Evolutionary conservation across 1,140 invertebrate species (phyloP).

Genomic region (Grapholita molesta): DNA sequence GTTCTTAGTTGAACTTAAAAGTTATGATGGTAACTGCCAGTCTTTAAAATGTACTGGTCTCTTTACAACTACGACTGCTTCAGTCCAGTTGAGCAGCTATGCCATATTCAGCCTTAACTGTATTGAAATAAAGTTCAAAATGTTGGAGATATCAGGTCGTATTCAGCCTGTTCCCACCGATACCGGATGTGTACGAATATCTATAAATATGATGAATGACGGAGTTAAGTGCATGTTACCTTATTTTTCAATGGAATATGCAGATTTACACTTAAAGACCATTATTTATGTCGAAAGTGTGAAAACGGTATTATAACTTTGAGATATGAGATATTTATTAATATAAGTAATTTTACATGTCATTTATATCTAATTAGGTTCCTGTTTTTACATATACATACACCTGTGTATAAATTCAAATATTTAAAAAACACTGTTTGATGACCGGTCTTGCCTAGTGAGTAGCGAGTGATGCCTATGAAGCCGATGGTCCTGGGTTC

Average conservation of each 20-base stretch:
- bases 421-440: too few relatives aligned
- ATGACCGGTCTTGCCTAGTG: too few relatives aligned
- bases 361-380: too few relatives aligned
- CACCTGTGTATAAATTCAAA: too few relatives aligned
- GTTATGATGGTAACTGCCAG: background rate
- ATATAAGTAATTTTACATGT: too few relatives aligned
- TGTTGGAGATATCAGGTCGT: background rate
- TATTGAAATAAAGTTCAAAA: background rate
- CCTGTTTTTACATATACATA: too few relatives aligned
- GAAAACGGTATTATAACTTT: too few relatives aligned
- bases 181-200: background rate
- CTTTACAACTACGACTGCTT: background rate
- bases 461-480: too few relatives aligned
- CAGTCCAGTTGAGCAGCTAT: background rate
- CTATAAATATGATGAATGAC: background rate
- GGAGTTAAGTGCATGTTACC: background rate
- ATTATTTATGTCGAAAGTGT: background rate
- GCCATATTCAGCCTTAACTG: background rate
- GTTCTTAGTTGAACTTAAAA: too few relatives aligned
- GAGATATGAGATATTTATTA: too few relatives aligned
- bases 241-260: slow-evolving; percentile 1
- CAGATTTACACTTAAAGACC: background rate
- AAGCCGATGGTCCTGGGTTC: too few relatives aligned
- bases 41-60: background rate
- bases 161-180: background rate